Conservation (phyloP, 1,140 invertebrate genomes). For the Ruditapes philippinarum region DNA sequence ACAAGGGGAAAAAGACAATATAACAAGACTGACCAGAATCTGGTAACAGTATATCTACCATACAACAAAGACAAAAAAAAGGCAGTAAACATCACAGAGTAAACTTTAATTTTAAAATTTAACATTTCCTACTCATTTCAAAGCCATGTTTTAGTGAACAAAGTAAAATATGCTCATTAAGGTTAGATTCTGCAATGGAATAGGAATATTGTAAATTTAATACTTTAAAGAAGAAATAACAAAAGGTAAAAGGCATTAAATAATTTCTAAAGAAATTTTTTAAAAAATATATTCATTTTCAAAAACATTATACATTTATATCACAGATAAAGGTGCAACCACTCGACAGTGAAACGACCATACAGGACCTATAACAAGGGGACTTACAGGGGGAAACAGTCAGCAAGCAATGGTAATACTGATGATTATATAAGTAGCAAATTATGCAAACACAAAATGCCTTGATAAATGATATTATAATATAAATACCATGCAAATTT, state of each 20-base stretch:
- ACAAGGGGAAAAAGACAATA: slow-evolving; percentile 23
- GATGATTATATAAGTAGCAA: slow-evolving; percentile 16
- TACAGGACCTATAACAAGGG: slow-evolving; percentile 2
- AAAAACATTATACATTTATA: background rate
- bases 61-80: slow-evolving; percentile 7
- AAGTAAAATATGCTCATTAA: too few relatives aligned
- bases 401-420: slow-evolving; percentile 44
- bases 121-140: background rate
- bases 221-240: background rate
- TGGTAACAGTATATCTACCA: slow-evolving; percentile 6
- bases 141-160: too few relatives aligned
- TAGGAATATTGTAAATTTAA: background rate
- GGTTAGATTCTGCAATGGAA: too few relatives aligned
- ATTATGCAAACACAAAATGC: background rate
- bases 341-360: slow-evolving; percentile 33
- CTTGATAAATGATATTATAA: background rate
- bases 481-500: background rate
- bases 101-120: background rate
- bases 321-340: slow-evolving; percentile 37
- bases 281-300: background rate
- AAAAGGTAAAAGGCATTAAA: background rate
- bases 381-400: background rate
- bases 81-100: background rate
- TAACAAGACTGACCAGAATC: background rate
- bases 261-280: background rate